phyloP scores from a whole-genome alignment of 2,113 vertebrate species.

The Callipepla californica region DNA sequence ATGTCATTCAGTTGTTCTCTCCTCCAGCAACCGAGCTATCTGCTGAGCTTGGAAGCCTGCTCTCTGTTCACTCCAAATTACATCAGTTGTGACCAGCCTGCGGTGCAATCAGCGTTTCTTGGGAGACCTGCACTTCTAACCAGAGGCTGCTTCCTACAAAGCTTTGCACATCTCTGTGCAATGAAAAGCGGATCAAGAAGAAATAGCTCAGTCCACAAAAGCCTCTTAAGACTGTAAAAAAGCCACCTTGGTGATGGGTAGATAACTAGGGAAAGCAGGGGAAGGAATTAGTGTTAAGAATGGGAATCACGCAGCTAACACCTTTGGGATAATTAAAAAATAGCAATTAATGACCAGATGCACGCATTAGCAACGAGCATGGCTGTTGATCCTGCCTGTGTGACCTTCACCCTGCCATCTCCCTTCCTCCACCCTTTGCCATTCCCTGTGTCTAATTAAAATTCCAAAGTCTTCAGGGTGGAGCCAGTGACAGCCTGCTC shows the following conservation, averaged over 20 bases:
- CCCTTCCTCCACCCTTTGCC: constrained; percentile 26
- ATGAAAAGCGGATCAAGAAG: background rate
- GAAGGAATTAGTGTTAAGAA: background rate
- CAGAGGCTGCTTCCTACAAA: background rate
- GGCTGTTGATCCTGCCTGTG: background rate
- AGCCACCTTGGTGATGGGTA: background rate
- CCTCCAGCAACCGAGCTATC: background rate
- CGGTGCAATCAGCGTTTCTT: background rate
- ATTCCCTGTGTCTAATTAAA: constrained; percentile 28
- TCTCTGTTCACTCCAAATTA: background rate
- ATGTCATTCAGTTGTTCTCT: background rate
- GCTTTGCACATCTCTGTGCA: background rate
- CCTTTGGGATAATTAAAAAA: background rate
- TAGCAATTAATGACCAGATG: background rate
- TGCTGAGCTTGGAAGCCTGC: background rate
- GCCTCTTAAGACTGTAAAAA: background rate
- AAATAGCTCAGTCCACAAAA: background rate
- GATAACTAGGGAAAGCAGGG: background rate
- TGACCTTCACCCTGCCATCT: constrained; percentile 39
- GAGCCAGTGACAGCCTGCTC: constrained; percentile 55
- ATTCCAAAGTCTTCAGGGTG: constrained; percentile 59
- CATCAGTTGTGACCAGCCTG: fast-evolving
- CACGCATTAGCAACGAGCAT: background rate
- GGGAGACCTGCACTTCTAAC: background rate
- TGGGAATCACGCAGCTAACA: background rate